Evolutionary conservation across 2,797 vertebrate species (phyloP), one percentile per base, ranked within the genome.

Genomic region (Myripristis murdjan): DNA sequence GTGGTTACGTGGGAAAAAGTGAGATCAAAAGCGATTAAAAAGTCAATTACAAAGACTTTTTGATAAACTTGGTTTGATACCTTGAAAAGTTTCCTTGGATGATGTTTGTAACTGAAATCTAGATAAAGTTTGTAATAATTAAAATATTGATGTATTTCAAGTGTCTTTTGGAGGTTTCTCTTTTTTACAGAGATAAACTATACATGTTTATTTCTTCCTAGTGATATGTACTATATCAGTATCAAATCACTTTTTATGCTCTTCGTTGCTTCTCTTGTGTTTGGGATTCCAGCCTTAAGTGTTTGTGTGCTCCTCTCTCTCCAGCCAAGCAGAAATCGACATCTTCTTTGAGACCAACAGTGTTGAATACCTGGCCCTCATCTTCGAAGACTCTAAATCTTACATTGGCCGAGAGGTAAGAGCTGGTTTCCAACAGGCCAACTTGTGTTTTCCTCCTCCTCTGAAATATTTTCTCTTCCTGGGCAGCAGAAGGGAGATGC

Each of bases 331-430:
- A 24, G 97, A 99, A 88, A 79, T 98, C 0, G 84, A 75, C 26
- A 90, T 82, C 73, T 97, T 97, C 90, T 97, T 97, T 85, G 91
- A 95, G 59, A 94, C 90, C 23, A 97, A 94, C 85, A 88, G 62
- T 0, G 92, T 94, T 52, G 75, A 86, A 5, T 92, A 96, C 79
- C 84, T 99, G 89, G 96, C 93, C 0, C 81, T 99, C 89, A 95
- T 99, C 89, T 99, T 98, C 2, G 97, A 99, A 84, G 76, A 89
- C 0, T 70, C 82, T 0, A 15, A 72, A 28, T 97, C 96, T 20
- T 99, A 96, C 0, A 47, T 97, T 37, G 97, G 96, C 70, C 92
- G 95, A 95, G 98, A 99, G 97, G 98, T 98, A 89, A 89, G 78
- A 0, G 8, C 2, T 20, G 0, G 0, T 77, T 52, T 54, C 5